Conservation (phyloP, 2,113 vertebrate species). For the Cyanocitta stelleri region DNA sequence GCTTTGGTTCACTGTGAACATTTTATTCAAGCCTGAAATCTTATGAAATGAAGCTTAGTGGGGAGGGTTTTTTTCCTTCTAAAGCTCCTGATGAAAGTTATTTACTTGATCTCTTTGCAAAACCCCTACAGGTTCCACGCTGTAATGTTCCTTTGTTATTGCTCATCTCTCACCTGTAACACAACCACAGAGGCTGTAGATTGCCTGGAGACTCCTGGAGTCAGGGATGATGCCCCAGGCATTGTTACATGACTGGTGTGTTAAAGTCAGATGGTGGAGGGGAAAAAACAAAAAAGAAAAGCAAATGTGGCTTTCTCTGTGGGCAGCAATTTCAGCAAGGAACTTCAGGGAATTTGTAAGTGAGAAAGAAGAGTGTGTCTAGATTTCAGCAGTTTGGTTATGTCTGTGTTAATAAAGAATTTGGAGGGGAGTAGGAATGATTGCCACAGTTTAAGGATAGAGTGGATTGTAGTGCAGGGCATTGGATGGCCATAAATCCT, state of each 20-base stretch:
- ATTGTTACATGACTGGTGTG: not conserved
- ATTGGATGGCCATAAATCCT: not conserved
- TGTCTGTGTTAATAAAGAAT: not conserved
- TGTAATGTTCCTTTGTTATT: not conserved
- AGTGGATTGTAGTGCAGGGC: not conserved
- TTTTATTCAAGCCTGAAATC: not conserved
- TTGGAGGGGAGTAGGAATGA: not conserved
- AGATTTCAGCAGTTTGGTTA: not conserved
- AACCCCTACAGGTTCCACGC: not conserved
- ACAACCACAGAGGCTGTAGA: not conserved
- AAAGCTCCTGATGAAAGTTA: constrained; percentile 9
- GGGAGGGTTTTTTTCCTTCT: not conserved
- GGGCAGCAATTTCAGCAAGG: not conserved
- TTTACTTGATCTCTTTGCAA: not conserved
- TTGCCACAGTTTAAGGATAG: not conserved
- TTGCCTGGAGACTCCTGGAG: not conserved
- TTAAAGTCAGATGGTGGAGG: not conserved
- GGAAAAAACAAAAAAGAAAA: not conserved
- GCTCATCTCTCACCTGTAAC: not conserved
- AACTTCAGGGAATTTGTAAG: not conserved
- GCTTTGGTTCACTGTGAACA: not conserved
- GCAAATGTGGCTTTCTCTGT: not conserved
- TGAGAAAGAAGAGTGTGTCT: not conserved
- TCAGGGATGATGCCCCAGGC: not conserved
- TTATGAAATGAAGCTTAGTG: not conserved